Evolutionary conservation across 2,888 invertebrate species (phyloP).

Genomic region (Terebella lapidaria): DNA sequence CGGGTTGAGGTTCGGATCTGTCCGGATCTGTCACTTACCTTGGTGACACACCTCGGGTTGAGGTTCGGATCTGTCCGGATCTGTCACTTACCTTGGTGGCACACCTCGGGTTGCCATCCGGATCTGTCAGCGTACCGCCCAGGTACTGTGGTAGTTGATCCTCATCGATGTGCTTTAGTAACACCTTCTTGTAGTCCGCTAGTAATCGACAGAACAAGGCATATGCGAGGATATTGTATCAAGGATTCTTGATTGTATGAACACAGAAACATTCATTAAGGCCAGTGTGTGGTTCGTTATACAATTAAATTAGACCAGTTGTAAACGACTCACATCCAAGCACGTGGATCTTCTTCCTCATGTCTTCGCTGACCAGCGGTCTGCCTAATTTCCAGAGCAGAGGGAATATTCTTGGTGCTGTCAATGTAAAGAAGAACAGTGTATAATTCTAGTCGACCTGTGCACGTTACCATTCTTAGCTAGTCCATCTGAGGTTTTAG

Average conservation of each 20-base stretch:
- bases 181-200: not conserved
- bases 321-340: constrained; percentile 67
- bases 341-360: constrained; percentile 79
- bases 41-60: not conserved
- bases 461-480: no score
- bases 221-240: no score
- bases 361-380: constrained; percentile 81
- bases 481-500: no score
- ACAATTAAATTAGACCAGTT: no score
- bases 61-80: no score
- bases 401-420: constrained; percentile 80
- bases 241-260: no score
- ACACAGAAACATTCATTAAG: no score
- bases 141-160: constrained; percentile 28
- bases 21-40: constrained; percentile 4
- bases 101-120: constrained; percentile 28
- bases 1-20: constrained; percentile 27
- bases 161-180: constrained; percentile 22
- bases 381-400: constrained; percentile 78
- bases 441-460: no score
- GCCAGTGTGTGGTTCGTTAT: no score
- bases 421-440: no score
- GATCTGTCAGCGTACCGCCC: constrained; percentile 26
- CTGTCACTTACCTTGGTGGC: constrained; percentile 18
- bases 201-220: no score